Base-by-base conservation (phyloP, 2,797 vertebrate genomes). In the Enteromius treurensis region DNA sequence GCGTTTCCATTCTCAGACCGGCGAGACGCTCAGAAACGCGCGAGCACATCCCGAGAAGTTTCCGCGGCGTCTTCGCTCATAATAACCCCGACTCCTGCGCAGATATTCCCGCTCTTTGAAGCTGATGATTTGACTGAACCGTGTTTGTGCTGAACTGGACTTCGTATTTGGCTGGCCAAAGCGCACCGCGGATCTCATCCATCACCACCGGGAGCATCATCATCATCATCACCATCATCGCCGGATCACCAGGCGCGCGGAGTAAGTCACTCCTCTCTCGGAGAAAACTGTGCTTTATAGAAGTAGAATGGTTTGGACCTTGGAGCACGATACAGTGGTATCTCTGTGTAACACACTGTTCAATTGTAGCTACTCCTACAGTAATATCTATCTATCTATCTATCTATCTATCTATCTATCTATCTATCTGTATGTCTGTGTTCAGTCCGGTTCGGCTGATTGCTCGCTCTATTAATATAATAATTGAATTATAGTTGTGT, bases 1-100 rank as follows among this genome's bases (percentile, higher is more conserved):
- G 91, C 92, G 91, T 94, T 92, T 94, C 93, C 93, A 91, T 85
- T 77, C 79, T 85, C 79, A 32, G 79, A 84, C 92, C 91, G 92
- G 91, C 84, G 88, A 88, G 83, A 88, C 90, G 64, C 88, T 86
- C 51, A 67, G 79, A 70, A 70, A 88, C 87, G 77, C 82, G 80
- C 45, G 40, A 34, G 84, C 87, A 58, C 70, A 69, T 29, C 23
- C 65, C 37, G 73, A 68, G 47, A 74, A 89, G 67, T 88, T 88
- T 73, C 68, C 75, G 17, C 14, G 13, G n/a, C 55, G 9, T 34
- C 34, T 79, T 51, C 32, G n/a, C 53, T 53, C 11, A 55, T 40
- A 19, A 40, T 1, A 49, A 17, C 47, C 53, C 29, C 14, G 14
- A n/a, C 49, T 76, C 8, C 3, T 40, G 34, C 14, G 14, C 2